Evolutionary conservation across 2,888 invertebrate genomes (phyloP), one percentile per base, ranked within the genome.

Genomic region (Dascillus cervinus): DNA sequence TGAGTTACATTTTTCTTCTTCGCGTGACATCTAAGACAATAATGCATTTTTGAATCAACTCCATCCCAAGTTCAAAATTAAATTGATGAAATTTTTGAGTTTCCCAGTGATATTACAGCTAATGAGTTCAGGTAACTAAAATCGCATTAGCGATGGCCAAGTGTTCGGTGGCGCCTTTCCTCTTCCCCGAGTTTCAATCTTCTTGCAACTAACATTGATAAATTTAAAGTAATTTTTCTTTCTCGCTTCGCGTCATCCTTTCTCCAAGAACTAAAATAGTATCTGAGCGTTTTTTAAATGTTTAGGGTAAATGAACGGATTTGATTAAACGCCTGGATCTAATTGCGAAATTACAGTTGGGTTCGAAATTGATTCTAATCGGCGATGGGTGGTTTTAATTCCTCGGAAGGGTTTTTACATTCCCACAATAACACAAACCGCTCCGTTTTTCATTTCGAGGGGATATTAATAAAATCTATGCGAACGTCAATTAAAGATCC

Each of bases 151-250:
- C 55, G 47, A 48, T 49, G 49, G 47, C n/a, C n/a, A 52, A 43
- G 45, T 38, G 47, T 39, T 41, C 43, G 47, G 41, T 45, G 49
- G 46, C 45, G 46, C 46, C 34, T 34, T 34, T 34, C 37, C 48
- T 46, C 32, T 46, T 41, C 36, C 54, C 52, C 55, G 52, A 49
- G 54, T 58, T 64, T 64, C 62, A 64, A 64, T 64, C 64, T 63
- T 53, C 60, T 56, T 56, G 55, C 56, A 50, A 52, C 49, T 44
- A 60, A 63, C 63, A 50, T 60, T 70, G 69, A 70, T 67, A 69
- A 69, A 70, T 70, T 60, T 55, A 50, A 52, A 58, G 62, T 66
- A 62, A 70, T 70, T 71, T 71, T 71, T 72, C 71, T 70, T 65
- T 60, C 65, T 59, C 49, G 52, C 49, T 49, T 55, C 55, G 54